A percentile compares a stretch with the other conserved stretches of the same genome.
phyloP scores from a whole-genome alignment of 2,888 invertebrate genomes.

The Keiferia lycopersicella region DNA sequence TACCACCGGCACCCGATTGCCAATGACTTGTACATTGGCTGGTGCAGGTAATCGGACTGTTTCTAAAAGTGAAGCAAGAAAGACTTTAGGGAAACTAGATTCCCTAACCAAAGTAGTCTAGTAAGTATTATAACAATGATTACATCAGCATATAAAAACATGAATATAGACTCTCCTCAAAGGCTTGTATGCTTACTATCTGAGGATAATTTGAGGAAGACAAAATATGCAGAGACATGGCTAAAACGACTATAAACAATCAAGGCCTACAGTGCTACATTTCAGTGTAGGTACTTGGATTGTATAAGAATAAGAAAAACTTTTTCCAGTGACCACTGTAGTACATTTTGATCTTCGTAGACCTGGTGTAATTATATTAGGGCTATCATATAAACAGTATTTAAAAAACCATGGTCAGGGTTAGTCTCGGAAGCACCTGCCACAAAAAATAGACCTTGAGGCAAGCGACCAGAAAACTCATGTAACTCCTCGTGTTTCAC shows the following conservation, averaged over 20 bases:
- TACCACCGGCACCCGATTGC: constrained; percentile 46
- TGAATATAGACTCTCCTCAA: too few species aligned
- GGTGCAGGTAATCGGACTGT: constrained; percentile 61
- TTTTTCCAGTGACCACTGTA: too few species aligned
- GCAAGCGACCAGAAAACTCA: constrained; percentile 48
- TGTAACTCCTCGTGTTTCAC: constrained; percentile 42
- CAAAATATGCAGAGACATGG: too few species aligned
- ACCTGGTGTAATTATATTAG: not conserved
- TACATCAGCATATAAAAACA: not conserved
- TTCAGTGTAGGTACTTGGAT: too few species aligned
- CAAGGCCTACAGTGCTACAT: too few species aligned
- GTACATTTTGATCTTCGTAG: too few species aligned
- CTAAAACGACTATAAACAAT: too few species aligned
- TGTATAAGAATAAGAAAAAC: too few species aligned
- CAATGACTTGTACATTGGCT: constrained; percentile 40
- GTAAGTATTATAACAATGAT: not conserved
- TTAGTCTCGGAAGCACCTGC: too few species aligned
- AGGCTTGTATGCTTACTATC: too few species aligned
- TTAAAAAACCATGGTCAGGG: constrained; percentile 4
- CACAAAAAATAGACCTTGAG: constrained; percentile 44
- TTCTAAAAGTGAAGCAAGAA: constrained; percentile 39
- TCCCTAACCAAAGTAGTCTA: not conserved
- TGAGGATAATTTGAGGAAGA: too few species aligned
- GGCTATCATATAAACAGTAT: not conserved
- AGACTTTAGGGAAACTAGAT: not conserved